Evolutionary conservation across 2,888 invertebrate species (phyloP), one percentile per base, ranked within the genome.

Genomic region (Pardosa pseudoannulata): DNA sequence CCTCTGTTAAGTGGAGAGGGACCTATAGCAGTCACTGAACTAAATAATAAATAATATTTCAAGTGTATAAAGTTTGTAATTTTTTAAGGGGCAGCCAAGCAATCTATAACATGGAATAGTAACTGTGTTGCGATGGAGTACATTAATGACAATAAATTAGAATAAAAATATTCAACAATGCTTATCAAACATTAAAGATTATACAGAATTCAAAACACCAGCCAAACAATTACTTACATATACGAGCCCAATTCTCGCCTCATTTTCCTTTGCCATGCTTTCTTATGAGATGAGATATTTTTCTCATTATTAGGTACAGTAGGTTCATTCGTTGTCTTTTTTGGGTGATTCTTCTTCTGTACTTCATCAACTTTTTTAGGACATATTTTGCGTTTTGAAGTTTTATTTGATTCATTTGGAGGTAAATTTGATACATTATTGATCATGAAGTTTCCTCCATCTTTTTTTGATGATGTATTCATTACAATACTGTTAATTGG

Each of bases 191-290:
- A n/a, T n/a, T n/a, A n/a, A n/a, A n/a, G n/a, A n/a, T n/a, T n/a
- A n/a, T n/a, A n/a, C n/a, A n/a, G n/a, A n/a, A n/a, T n/a, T n/a
- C n/a, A n/a, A n/a, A 9, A n/a, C n/a, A 56, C n/a, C n/a, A n/a
- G n/a, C n/a, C n/a, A n/a, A n/a, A n/a, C 29, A 68, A n/a, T n/a
- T n/a, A 88, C 83, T 80, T 73, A 88, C 88, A 88, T 88, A 67
- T 88, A 88, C 0, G 83, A 80, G 5, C 89, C 88, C 27, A 88
- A 29, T 71, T 89, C 88, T 32, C 85, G 71, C 7, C 76, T 85
- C 50, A 88, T 46, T 65, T 88, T 88, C 64, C 62, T 87, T 71
- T 81, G 74, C 87, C 87, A 89, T 7, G 87, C 87, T 32, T 79
- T 88, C 50, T 85, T 83, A 28, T 78, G 79, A 13, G 83, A 72